Evolutionary conservation across 2,797 vertebrate genomes (phyloP).

Genomic region (Danio choprae): DNA sequence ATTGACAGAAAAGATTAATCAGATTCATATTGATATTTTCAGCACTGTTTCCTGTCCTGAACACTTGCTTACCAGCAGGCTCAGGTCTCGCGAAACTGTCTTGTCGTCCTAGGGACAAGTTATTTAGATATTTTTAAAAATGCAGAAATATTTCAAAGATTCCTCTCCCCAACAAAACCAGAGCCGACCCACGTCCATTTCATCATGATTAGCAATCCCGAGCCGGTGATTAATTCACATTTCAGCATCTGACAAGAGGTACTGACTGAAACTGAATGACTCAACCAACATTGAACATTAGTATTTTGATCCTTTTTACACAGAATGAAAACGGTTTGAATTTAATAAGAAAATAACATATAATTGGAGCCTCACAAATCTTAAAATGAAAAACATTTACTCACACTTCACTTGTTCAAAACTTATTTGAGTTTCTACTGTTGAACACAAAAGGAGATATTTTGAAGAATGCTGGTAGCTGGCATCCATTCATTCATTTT

Average conservation of each 20-base stretch:
- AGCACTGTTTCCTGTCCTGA: slow-evolving; percentile 21
- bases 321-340: neutral
- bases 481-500: no score
- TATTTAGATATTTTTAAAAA: slow-evolving; percentile 68
- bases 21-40: slow-evolving; percentile 1
- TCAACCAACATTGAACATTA: neutral
- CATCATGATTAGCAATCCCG: slow-evolving; percentile 1
- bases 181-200: slow-evolving; percentile 21
- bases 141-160: slow-evolving; percentile 48
- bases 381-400: no score
- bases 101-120: slow-evolving; percentile 77
- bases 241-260: neutral
- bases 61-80: slow-evolving; percentile 77
- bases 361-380: neutral
- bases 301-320: neutral
- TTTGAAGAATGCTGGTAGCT: no score
- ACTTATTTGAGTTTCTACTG: no score
- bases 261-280: slow-evolving; percentile 33
- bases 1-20: neutral
- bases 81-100: slow-evolving; percentile 73
- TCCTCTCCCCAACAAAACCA: slow-evolving; percentile 51
- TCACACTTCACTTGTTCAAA: no score
- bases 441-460: no score
- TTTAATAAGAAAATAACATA: neutral
- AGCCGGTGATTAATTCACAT: neutral